Percentiles rank a stretch among this genome's conserved stretches.
Evolutionary conservation across 2,888 invertebrate genomes (phyloP).

Genomic region (Drosophila nigricruria): DNA sequence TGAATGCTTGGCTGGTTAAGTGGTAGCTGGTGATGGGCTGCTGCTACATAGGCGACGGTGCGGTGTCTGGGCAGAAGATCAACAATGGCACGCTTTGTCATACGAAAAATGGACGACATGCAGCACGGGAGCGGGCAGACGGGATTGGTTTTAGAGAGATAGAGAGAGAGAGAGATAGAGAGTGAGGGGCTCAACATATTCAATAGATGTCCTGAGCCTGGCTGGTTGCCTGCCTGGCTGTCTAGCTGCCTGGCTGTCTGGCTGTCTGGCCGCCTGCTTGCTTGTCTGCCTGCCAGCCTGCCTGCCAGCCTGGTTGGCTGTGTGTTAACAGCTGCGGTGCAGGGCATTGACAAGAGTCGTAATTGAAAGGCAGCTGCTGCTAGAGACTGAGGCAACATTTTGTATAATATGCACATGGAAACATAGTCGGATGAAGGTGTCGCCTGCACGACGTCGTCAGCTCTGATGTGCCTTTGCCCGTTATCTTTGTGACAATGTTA

Average conservation of each 20-base stretch:
- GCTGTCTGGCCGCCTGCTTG: neutral
- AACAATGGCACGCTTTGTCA: slow-evolving; percentile 68
- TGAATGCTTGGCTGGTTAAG: slow-evolving; percentile 46
- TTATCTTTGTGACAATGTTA: slow-evolving; percentile 42
- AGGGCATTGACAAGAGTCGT: slow-evolving; percentile 57
- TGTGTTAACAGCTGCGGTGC: slow-evolving; percentile 38
- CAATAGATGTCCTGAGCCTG: slow-evolving; percentile 42
- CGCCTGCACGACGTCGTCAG: slow-evolving; percentile 29
- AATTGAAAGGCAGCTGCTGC: slow-evolving; percentile 58
- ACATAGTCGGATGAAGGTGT: slow-evolving; percentile 44
- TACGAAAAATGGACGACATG: slow-evolving; percentile 52
- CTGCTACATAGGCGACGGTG: slow-evolving; percentile 11
- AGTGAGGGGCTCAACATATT: slow-evolving; percentile 24
- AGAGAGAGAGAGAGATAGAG: neutral
- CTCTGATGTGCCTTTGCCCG: slow-evolving; percentile 4
- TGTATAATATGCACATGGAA: slow-evolving; percentile 43
- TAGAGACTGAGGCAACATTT: slow-evolving; percentile 31
- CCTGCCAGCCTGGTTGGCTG: neutral
- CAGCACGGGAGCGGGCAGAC: slow-evolving; percentile 17
- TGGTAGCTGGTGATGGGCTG: slow-evolving; percentile 36
- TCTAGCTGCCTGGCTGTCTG: neutral
- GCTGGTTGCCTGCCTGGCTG: neutral
- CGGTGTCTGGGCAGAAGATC: slow-evolving; percentile 48
- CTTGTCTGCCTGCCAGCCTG: neutral
- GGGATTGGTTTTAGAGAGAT: no score